Evolutionary conservation across 2,113 vertebrate species (phyloP), one percentile per base, ranked within the genome.

Genomic region (Cercopithecus mona): DNA sequence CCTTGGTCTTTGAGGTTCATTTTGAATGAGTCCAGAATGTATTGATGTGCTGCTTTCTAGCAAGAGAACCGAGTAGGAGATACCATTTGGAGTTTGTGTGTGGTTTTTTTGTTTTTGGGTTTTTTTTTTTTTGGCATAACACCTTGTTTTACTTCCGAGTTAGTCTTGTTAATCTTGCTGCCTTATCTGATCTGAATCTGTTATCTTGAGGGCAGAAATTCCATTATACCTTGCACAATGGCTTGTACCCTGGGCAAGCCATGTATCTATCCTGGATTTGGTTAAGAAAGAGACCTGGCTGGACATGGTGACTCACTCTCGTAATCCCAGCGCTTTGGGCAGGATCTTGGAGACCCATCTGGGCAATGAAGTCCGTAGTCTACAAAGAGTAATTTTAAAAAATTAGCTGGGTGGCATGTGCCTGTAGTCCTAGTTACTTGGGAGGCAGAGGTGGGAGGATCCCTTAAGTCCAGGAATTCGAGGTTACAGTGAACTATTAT

Each of bases 1-100:
- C 48, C 55, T 88, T 96, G 30, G n/a, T 86, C 45, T 95, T 91
- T 86, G 89, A 94, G 11, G 48, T 93, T 96, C 85, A 20, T 92
- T 81, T 90, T 81, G 20, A 88, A 57, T 72, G 32, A 94, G 61
- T 94, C 43, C 52, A 75, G 32, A 75, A 32, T 90, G 35, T 66
- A 59, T 80, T 61, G 30, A 22, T 55, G 5, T 55, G 23, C 38
- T 82, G 38, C 43, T 18, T 95, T 17, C 59, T 55, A 66, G 61
- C 48, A 84, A 81, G 76, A 90, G 48, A 78, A 78, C 9, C 25
- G 20, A 35, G 20, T 40, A 50, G 50, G 55, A 88, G 64, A 87
- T 87, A 38, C 7, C 8, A 25, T 43, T 18, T 78, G 66, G 72
- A 2, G 32, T 45, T n/a, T 40, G 35, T 66, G 14, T 45, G 76